Evolutionary conservation across 2,888 invertebrate species (phyloP).

Genomic region (Emmelina monodactyla): DNA sequence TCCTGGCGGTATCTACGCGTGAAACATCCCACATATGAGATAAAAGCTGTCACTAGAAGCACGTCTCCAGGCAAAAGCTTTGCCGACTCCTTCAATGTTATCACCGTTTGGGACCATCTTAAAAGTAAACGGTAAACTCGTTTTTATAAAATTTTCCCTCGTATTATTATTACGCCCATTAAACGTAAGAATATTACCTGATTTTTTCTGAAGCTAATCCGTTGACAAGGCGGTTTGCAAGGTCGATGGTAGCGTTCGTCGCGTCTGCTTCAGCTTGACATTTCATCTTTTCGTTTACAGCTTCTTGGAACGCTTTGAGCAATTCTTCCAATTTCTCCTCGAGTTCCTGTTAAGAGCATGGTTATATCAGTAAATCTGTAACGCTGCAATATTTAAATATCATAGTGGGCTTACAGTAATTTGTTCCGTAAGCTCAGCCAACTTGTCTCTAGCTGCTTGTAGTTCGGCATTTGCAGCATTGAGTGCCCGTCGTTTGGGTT

Average conservation of each 20-base stretch:
- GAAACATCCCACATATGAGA: constrained; percentile 95
- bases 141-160: too few species aligned
- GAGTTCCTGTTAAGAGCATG: constrained; percentile 67
- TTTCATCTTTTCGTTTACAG: constrained; percentile 84
- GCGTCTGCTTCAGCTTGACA: constrained; percentile 94
- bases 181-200: too few species aligned
- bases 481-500: constrained; percentile 88
- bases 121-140: too few species aligned
- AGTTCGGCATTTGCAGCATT: constrained; percentile 86
- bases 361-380: constrained; percentile 2
- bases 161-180: too few species aligned
- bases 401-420: constrained; percentile 66
- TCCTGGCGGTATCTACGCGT: constrained; percentile 83
- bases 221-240: constrained; percentile 91
- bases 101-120: constrained; percentile 54
- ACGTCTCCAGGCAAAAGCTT: constrained; percentile 89
- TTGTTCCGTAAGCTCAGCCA: constrained; percentile 77
- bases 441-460: constrained; percentile 80
- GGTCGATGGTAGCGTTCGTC: constrained; percentile 86
- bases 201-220: constrained; percentile 91
- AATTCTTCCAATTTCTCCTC: constrained; percentile 80
- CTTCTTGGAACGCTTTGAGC: constrained; percentile 85
- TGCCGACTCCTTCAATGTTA: constrained; percentile 73
- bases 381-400: too few species aligned
- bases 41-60: constrained; percentile 87